Percentiles rank a stretch among this genome's conserved stretches.
Evolutionary conservation across 37 sponge, comb jelly and placozoan species (phyloP).

Genomic region (Tethya wilhelma): DNA sequence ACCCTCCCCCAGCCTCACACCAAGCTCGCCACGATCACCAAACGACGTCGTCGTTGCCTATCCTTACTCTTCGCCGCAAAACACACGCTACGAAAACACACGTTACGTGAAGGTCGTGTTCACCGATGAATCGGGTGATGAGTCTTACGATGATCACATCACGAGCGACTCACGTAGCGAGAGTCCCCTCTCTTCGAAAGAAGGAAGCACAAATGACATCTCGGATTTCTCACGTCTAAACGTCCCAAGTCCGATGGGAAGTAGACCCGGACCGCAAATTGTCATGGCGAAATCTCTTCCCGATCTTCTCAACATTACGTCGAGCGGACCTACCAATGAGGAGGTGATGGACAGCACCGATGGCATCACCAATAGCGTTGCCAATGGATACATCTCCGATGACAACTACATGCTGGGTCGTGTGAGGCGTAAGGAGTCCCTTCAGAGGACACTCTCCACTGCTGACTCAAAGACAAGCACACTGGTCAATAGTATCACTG

Average conservation of each 20-base stretch:
- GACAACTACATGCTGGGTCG: neutral
- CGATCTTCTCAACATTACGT: slow-evolving; percentile 35
- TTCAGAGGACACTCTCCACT: slow-evolving; percentile 34
- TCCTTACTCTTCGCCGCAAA: neutral
- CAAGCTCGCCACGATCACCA: slow-evolving; percentile 60
- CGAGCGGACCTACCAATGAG: neutral
- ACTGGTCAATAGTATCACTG: slow-evolving; percentile 34
- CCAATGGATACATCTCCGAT: neutral
- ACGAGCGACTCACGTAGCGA: neutral
- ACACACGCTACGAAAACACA: no score
- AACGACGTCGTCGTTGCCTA: slow-evolving; percentile 14
- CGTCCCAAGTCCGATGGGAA: slow-evolving; percentile 21
- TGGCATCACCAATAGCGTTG: neutral
- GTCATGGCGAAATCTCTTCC: slow-evolving; percentile 64
- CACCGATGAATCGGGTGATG: slow-evolving; percentile 22
- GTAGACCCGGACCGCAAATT: slow-evolving; percentile 46
- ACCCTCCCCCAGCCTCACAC: slow-evolving; percentile 63
- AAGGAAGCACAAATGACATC: slow-evolving; percentile 58
- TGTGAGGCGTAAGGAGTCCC: slow-evolving; percentile 36
- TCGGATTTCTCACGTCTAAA: slow-evolving; percentile 24
- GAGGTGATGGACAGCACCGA: neutral
- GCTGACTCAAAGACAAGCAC: slow-evolving; percentile 69
- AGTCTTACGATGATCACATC: slow-evolving; percentile 14
- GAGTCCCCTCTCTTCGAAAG: slow-evolving; percentile 15
- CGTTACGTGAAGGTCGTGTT: neutral